Conservation (phyloP, 2,888 invertebrate genomes). For the Polyommatus iphigenia region DNA sequence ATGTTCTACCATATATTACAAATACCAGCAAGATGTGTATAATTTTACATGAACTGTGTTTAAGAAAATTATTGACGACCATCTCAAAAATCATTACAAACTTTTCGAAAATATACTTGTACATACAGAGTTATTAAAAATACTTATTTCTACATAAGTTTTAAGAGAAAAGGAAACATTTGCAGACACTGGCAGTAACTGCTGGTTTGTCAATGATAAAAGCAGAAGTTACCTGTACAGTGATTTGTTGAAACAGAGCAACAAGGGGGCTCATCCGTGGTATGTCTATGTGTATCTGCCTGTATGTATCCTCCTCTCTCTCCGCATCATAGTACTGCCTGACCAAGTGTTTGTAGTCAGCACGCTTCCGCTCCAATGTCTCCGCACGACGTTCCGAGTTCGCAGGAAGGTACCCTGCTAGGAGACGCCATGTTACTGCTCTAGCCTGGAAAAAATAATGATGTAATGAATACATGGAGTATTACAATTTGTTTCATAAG, state of each 20-base stretch:
- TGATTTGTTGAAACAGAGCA: slow-evolving; percentile 96
- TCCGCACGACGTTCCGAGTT: slow-evolving; percentile 93
- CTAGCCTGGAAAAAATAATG: slow-evolving; percentile 66
- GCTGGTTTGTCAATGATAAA: too few species aligned
- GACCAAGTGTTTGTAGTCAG: slow-evolving; percentile 97
- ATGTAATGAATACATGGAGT: neutral
- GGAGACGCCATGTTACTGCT: slow-evolving; percentile 83
- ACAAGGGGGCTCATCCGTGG: slow-evolving; percentile 99
- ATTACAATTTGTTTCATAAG: too few species aligned
- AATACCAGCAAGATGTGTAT: too few species aligned
- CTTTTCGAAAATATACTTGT: too few species aligned
- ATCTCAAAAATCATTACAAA: neutral
- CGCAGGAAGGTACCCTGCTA: slow-evolving; percentile 95
- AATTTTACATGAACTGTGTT: too few species aligned
- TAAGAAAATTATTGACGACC: too few species aligned
- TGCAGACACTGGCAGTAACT: too few species aligned
- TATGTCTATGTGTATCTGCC: slow-evolving; percentile 97
- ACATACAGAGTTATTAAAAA: too few species aligned
- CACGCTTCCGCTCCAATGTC: slow-evolving; percentile 93
- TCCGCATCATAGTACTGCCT: slow-evolving; percentile 97
- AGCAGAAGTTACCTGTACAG: slow-evolving; percentile 90
- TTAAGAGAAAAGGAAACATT: too few species aligned
- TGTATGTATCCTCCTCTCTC: slow-evolving; percentile 93
- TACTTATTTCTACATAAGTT: too few species aligned
- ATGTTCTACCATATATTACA: too few species aligned